These are phyloP conservation scores for Passer domesticus DNA, from an alignment of 2,113 vertebrate species.

Conservation along the genomic window DNA sequence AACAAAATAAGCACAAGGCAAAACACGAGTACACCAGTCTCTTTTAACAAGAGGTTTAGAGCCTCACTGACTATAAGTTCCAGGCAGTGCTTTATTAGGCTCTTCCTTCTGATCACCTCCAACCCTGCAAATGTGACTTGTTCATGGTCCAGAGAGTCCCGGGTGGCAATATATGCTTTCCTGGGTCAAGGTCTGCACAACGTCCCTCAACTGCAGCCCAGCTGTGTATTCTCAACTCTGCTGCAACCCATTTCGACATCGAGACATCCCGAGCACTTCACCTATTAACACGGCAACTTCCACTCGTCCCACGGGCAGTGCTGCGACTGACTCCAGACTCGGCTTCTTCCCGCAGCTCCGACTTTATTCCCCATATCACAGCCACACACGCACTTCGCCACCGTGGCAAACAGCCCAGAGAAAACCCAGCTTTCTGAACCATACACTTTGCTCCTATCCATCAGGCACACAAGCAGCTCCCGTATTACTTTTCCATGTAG, in stretches of 20 bases:
- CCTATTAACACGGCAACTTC: not conserved
- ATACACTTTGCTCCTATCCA: not conserved
- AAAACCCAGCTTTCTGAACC: not conserved
- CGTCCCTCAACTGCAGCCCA: not conserved
- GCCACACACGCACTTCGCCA: not conserved
- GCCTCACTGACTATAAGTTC: not conserved
- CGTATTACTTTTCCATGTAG: not conserved
- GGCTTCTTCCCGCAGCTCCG: not conserved
- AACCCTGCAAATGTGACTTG: accelerated
- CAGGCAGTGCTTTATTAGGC: accelerated
- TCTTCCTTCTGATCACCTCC: not conserved
- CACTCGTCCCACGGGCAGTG: not conserved
- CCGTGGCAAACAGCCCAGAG: not conserved
- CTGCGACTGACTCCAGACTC: not conserved
- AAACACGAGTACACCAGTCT: not conserved
- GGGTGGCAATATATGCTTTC: accelerated
- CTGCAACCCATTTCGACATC: not conserved
- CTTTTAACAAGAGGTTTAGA: not conserved
- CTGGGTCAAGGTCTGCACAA: too few relatives aligned
- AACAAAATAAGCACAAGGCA: not conserved
- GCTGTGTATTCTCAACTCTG: not conserved
- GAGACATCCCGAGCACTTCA: not conserved
- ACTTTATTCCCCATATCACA: not conserved
- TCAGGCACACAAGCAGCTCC: not conserved
- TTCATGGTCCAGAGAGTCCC: accelerated